Evolutionary conservation across 30 jellyfish, hydroid and myxozoan genomes (phyloP), one percentile per base, ranked within the genome.

Genomic region (Hydra vulgaris): DNA sequence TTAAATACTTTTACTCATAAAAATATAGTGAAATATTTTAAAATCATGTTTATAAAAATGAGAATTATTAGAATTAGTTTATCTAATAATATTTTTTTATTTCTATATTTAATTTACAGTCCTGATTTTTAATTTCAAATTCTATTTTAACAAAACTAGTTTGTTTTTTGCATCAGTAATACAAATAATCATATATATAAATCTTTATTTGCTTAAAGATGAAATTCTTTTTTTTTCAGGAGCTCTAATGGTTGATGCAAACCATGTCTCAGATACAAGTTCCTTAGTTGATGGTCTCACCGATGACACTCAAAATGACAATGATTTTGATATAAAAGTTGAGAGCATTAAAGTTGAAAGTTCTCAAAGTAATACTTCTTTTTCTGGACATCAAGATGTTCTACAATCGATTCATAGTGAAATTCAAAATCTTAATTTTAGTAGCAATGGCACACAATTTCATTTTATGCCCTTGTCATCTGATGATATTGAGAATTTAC

Each of bases 301-400:
- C 0, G 85, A 78, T 23, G 85, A 54, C 40, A 1, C 79, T 1
- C 56, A 20, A 27, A 27, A 55, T 19, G 85, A 78, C 74, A 55
- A 78, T 61, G 85, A 78, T 18, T 78, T 78, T 78, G 85, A 78
- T 69, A 78, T 78, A 25, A 78, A 78, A 78, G 85, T 78, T 19
- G 85, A 78, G 54, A 78, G 85, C 25, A 53, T 78, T 18, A 78
- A 78, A 61, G 79, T 25, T 24, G 54, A 55, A 24, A 54, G 25
- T 54, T 8, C 26, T 25, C 26, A 27, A 27, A 21, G 27, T 22
- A 73, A 25, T 3, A 20, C 26, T 22, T 22, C 76, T 16, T 75
- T 75, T 17, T 25, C 74, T 23, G 56, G 53, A 21, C 54, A 75
- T 70, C 83, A 25, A 53, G 19, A 0, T 24, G 76, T 53, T 25